Percentiles rank a stretch among this genome's conserved stretches.
phyloP scores from a whole-genome alignment of 2,113 vertebrate genomes.

The Leucosticte australis region DNA sequence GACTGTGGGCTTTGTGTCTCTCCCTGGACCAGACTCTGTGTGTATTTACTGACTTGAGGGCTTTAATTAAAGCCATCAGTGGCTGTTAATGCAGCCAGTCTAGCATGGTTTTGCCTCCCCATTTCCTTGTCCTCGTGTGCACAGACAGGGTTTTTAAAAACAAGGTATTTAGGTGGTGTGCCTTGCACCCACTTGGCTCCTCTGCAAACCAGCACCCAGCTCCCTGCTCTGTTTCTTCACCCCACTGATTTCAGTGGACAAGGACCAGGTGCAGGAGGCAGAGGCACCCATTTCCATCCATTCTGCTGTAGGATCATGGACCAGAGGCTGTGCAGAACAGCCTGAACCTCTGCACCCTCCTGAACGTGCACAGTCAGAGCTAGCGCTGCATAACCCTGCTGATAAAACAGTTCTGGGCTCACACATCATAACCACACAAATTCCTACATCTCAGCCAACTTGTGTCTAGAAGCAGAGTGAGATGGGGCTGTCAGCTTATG shows the following conservation, averaged over 20 bases:
- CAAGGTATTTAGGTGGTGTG: neutral
- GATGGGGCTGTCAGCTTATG: slow-evolving; percentile 25
- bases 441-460: slow-evolving; percentile 38
- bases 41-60: neutral
- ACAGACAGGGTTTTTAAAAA: neutral
- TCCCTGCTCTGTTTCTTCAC: fast-evolving
- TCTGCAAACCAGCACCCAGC: neutral
- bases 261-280: neutral
- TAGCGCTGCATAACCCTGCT: neutral
- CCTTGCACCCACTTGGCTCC: neutral
- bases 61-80: slow-evolving; percentile 58
- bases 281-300: fast-evolving
- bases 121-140: neutral
- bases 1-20: neutral
- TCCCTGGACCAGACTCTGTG: neutral
- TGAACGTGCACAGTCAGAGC: neutral
- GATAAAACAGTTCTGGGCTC: neutral
- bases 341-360: neutral
- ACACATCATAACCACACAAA: neutral
- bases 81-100: neutral
- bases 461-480: neutral
- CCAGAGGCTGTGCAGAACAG: neutral
- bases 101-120: neutral
- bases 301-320: fast-evolving
- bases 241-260: neutral